Percentiles rank a stretch among this genome's conserved stretches.
phyloP scores from a whole-genome alignment of 1,140 invertebrate species.

The Idris sp. region DNA sequence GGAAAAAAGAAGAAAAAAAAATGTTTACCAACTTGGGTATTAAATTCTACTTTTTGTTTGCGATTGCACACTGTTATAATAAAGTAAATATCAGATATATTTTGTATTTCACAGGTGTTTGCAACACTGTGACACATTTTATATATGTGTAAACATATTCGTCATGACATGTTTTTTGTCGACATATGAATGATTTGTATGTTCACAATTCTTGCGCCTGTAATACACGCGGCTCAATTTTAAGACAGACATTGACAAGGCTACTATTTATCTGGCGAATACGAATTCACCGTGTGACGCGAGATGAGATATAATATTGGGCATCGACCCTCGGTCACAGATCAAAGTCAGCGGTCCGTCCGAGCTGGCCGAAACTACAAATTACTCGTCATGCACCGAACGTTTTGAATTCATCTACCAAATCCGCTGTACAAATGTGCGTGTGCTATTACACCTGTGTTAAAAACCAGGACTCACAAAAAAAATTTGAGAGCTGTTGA shows the following conservation, averaged over 20 bases:
- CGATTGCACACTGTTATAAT: no score
- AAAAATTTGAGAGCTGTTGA: conserved; percentile 49
- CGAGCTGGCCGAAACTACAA: conserved; percentile 51
- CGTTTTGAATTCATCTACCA: conserved; percentile 40
- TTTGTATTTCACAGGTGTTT: not conserved
- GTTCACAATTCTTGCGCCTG: conserved; percentile 19
- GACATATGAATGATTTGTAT: conserved; percentile 17
- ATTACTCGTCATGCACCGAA: conserved; percentile 54
- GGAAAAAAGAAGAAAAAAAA: no score
- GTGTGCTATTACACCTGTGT: conserved; percentile 30
- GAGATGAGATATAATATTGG: conserved; percentile 60
- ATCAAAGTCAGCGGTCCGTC: conserved; percentile 57
- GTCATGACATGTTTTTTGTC: conserved; percentile 11
- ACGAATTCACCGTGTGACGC: conserved; percentile 38
- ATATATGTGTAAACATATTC: conserved; percentile 15
- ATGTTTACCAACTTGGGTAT: no score
- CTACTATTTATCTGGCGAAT: conserved; percentile 42
- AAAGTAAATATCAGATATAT: conserved; percentile 7
- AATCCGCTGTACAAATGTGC: conserved; percentile 30
- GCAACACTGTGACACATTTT: conserved; percentile 12
- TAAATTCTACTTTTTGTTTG: no score
- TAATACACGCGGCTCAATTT: conserved; percentile 32
- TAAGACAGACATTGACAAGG: conserved; percentile 48
- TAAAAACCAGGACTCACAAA: conserved; percentile 35
- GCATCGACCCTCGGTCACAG: conserved; percentile 58